Percentiles rank a stretch among this genome's conserved stretches.
phyloP scores from a whole-genome alignment of 2,888 invertebrate genomes.

The Anthrax anthrax region DNA sequence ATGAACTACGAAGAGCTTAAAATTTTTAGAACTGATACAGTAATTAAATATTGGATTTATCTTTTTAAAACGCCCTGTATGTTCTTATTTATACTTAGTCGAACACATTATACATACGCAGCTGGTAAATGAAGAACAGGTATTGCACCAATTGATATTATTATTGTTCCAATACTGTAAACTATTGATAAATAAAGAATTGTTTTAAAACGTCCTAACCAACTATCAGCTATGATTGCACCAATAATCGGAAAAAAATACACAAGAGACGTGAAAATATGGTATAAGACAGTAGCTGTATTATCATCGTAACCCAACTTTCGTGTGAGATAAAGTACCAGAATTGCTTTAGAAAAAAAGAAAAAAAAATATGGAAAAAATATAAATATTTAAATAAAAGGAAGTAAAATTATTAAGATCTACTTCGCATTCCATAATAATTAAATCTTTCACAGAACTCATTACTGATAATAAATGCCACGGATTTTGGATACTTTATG shows the following conservation, averaged over 20 bases:
- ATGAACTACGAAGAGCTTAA: no score
- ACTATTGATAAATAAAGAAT: constrained; percentile 80
- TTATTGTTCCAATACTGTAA: constrained; percentile 68
- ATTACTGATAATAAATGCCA: constrained; percentile 88
- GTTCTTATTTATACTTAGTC: no score
- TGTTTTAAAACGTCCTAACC: constrained; percentile 68
- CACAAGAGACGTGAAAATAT: constrained; percentile 75
- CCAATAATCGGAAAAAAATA: constrained; percentile 52
- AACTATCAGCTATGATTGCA: constrained; percentile 87
- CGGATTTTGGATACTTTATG: constrained; percentile 67
- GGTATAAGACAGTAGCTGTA: constrained; percentile 74
- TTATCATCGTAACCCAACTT: constrained; percentile 59
- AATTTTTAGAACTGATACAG: no score
- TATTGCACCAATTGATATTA: constrained; percentile 57
- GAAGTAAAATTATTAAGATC: constrained; percentile 28
- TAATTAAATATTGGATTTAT: no score
- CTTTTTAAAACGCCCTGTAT: no score
- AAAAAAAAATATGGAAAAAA: neutral
- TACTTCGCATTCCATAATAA: constrained; percentile 94
- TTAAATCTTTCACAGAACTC: constrained; percentile 97
- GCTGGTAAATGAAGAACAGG: constrained; percentile 45
- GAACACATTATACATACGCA: constrained; percentile 25
- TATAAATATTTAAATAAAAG: neutral
- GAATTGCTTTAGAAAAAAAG: constrained; percentile 56
- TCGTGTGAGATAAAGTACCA: constrained; percentile 74